Base-by-base conservation (phyloP, 2,888 invertebrate species). In the Julus scandinavius region DNA sequence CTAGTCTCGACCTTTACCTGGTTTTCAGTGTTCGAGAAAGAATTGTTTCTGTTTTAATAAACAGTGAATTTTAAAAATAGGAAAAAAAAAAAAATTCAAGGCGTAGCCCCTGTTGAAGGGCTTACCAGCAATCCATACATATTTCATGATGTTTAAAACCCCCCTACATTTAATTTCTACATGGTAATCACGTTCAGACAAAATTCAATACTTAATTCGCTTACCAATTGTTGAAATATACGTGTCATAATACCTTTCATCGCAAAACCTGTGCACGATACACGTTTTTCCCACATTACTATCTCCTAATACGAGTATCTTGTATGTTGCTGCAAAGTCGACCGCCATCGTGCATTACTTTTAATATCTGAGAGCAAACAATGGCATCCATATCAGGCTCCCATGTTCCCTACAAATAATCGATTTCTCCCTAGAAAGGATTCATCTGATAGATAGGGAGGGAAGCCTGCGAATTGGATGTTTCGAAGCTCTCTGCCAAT, bases 221-320 rank as follows among this genome's bases (percentile, higher is more conserved):
- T 95, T 93, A 96, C 97, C 97, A 93, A 97, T 97, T 90, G 97
- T 97, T 86, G 96, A 96, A 93, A 97, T 97, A 93, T 97, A 97
- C 90, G 97, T 96, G 92, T 97, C 97, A 93, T 96, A 97, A 93
- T 96, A 97, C 91, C 96, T 94, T 93, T 97, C 97, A 92, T 97
- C 97, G 92, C 97, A 97, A 92, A 96, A 97, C 93, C 97, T 94
- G 92, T 97, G 97, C 91, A 97, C 96, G 91, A 97, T 96, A 93
- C 97, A 97, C 89, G 97, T 97, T 94, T 97, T 97, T 29, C 97
- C 97, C 90, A 97, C 97, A 93, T 97, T 97, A 88, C 96, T 96
- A 93, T 97, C 97, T 89, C 97, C 97, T 91, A 97, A 93, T 91
- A 97, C 96, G 91, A 97, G 93, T 90, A 97, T 95, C 93, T 97